Conservation (phyloP, 92 coral and sea anemone species). For the Zoanthus gigantus region DNA sequence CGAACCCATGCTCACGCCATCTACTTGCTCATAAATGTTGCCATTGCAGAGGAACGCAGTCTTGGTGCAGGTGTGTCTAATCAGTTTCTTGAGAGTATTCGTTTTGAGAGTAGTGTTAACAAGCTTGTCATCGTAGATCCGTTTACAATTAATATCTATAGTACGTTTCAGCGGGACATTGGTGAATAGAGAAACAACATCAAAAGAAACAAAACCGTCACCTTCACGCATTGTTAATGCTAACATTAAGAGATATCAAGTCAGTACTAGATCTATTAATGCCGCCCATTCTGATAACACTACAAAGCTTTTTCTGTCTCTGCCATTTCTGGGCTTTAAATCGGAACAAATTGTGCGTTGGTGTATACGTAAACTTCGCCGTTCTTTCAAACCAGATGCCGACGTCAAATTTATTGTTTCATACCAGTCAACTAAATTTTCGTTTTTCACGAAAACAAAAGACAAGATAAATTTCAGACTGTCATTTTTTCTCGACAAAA, state of each 20-base stretch:
- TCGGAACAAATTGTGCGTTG: too few relatives aligned
- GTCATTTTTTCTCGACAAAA: too few relatives aligned
- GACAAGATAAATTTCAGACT: too few relatives aligned
- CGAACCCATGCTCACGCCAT: slow-evolving; percentile 50
- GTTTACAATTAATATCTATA: slow-evolving; percentile 12
- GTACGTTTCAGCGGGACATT: background rate
- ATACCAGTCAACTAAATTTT: too few relatives aligned
- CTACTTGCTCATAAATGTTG: slow-evolving; percentile 44
- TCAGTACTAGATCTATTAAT: too few relatives aligned
- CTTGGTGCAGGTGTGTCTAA: slow-evolving; percentile 53
- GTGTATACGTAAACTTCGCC: too few relatives aligned
- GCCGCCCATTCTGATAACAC: too few relatives aligned
- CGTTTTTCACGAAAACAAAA: too few relatives aligned
- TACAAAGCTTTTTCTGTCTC: too few relatives aligned
- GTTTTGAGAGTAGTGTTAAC: background rate
- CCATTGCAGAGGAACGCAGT: slow-evolving; percentile 39
- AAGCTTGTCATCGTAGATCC: slow-evolving; percentile 31
- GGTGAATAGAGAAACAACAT: slow-evolving; percentile 3
- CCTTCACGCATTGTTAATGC: background rate
- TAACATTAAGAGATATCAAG: background rate
- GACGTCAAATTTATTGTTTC: too few relatives aligned
- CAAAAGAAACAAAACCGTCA: background rate
- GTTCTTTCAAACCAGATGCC: too few relatives aligned
- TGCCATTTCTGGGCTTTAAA: too few relatives aligned
- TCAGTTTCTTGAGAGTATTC: slow-evolving; percentile 47